Base-by-base conservation (phyloP, 2,113 vertebrate genomes). In the Chaenogobius annularis region DNA sequence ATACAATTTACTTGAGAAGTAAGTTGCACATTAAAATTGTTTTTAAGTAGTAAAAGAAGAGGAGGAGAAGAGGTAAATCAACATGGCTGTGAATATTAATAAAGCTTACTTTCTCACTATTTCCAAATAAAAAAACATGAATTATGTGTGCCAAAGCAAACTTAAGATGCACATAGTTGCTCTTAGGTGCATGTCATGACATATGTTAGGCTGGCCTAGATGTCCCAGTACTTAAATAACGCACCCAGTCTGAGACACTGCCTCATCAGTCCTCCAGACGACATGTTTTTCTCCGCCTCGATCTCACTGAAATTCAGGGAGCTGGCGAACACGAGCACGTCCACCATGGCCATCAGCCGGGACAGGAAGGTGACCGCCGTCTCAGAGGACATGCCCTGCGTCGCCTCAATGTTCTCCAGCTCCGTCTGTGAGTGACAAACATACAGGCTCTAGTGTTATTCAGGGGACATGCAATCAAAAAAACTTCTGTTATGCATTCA, bases 231-330 rank as follows among this genome's bases (percentile, higher is more conserved):
- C 31, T 43, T 63, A 31, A 35, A 56, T 46, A 15, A 94, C 97
- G 92, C 90, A 99, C 98, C 96, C 54, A 99, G 94, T 77, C 98
- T 93, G 69, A 99, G 94, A 90, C 98, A 99, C 76, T 98, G 97
- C 68, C 98, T 94, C 97, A 99, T 98, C 79, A 99, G 91, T 11
- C 98, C 98, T 78, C 98, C 98, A 58, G 97, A 99, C 31, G 97
- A 99, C 98, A 99, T 99, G 90, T 99, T 99, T 90, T 99, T 99
- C 90, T 99, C 98, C 7, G 98, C 97, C 92, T 99, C 98, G 62
- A 99, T 99, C 89, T 99, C 98, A 81, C 97, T 98, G 88, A 99
- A 99, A 93, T 99, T 99, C 76, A 99, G 95, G 58, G 98, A 99
- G 70, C 97, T 99, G 91, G 98, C 97, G 69, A 99, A 99, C 62